A percentile compares a stretch with the other conserved stretches of the same genome.
Evolutionary conservation across 2,888 invertebrate species (phyloP).

Genomic region (Himalopsyche kuldschensis): DNA sequence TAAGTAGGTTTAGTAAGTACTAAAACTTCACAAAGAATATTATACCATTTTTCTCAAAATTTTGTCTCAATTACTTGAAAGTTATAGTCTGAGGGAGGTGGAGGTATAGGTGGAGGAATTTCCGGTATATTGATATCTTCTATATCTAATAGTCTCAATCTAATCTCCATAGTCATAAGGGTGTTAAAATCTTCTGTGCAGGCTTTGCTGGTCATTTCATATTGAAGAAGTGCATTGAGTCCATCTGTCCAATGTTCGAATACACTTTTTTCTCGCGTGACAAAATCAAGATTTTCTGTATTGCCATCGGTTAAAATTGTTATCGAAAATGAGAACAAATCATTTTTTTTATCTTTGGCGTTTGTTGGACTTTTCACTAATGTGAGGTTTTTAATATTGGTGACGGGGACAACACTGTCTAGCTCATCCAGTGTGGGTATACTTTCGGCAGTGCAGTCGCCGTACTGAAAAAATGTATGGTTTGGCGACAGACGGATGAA

Average conservation of each 20-base stretch:
- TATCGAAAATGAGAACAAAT: constrained; percentile 86
- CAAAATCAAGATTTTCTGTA: constrained; percentile 79
- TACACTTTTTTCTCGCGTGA: constrained; percentile 85
- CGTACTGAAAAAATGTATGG: constrained; percentile 93
- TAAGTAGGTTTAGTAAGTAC: too few species aligned
- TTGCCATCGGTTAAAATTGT: constrained; percentile 81
- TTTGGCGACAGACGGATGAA: constrained; percentile 92
- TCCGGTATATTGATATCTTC: constrained; percentile 94
- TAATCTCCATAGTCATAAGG: constrained; percentile 93
- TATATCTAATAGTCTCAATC: constrained; percentile 87
- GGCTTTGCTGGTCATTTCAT: constrained; percentile 86
- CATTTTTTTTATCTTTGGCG: constrained; percentile 86
- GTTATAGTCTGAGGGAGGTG: constrained; percentile 90
- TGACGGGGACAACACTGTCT: constrained; percentile 81
- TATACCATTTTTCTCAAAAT: too few species aligned
- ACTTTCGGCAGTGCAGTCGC: constrained; percentile 92
- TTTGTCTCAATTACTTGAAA: too few species aligned
- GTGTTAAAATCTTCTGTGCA: constrained; percentile 89
- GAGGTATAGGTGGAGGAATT: constrained; percentile 88
- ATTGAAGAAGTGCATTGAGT: constrained; percentile 84
- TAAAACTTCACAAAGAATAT: too few species aligned
- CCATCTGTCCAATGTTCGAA: constrained; percentile 97
- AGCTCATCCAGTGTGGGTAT: constrained; percentile 86
- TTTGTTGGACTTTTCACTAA: constrained; percentile 93
- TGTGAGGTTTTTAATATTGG: constrained; percentile 84